Evolutionary conservation across 2,888 invertebrate species (phyloP), one percentile per base, ranked within the genome.

Genomic region (Paralinhomoeus sp.): DNA sequence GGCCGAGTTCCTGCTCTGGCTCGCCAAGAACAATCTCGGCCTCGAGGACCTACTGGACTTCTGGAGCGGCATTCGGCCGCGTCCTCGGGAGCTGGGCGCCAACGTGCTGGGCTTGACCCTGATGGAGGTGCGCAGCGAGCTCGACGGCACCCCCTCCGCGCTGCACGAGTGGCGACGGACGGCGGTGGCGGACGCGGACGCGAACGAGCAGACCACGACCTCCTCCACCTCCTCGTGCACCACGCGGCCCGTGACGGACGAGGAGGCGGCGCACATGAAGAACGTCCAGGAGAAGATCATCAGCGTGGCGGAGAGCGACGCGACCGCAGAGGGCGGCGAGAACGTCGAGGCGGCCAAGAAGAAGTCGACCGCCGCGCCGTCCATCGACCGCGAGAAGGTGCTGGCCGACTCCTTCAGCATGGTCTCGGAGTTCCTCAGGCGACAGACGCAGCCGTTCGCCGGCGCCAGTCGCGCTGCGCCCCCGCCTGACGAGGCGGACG

Each of bases 1-100:
- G 27, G 23, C 23, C 13, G 39, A 39, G n/a, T 46, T 46, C 21
- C 31, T 46, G 18, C n/a, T 20, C 23, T 46, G 43, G 41, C 17
- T 24, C 12, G 17, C 13, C 18, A 18, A 41, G 41, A 34, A 46
- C 18, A 15, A 41, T 1, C 3, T 44, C 12, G 18, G 22, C 2
- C n/a, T 45, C 21, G 44, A 47, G 31, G 41, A 46, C 24, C 17
- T 46, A 34, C 24, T 46, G 18, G 41, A 44, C 20, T 24, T 41
- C 18, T 44, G 40, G 27, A 33, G n/a, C 17, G 41, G 41, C 15
- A 23, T 27, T 27, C 27, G 12, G 27, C 7, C 5, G 5, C 24
- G 45, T 13, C 45, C 45, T 15, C 24, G 24, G 22, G 45, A 41
- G 27, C 35, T 45, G 36, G 45, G 45, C n/a, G 24, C 17, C 5